Base-by-base conservation (phyloP, 2,888 invertebrate species). In the Dryobota labecula region DNA sequence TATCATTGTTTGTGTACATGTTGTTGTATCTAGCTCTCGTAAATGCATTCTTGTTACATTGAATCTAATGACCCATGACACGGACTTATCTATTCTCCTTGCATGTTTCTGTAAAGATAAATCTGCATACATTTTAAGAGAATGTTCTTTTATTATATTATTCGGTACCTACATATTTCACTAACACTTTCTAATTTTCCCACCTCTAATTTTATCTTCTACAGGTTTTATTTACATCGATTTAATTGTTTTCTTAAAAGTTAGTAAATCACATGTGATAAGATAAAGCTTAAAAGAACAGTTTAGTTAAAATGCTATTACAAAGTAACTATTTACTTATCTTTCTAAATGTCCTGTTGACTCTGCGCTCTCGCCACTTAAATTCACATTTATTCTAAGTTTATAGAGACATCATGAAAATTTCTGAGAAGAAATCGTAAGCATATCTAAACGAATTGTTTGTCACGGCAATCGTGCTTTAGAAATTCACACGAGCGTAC, bases 1-100 rank as follows among this genome's bases (percentile, higher is more conserved):
- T 84, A 88, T 91, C 90, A 91, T 93, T 94, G 93, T 93, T 88
- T 87, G 84, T 87, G 86, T 86, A 84, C 88, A 87, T 89, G 89
- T 90, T 89, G 89, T 86, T 85, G 83, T 91, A 88, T 91, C 81
- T 84, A 86, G 85, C 88, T 89, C 90, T 90, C 86, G 88, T 89
- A 91, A 89, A 89, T 91, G 86, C 89, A 90, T 86, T 86, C 85
- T 88, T 82, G 76, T 86, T 78, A 86, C 87, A 87, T 88, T 90
- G 82, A 86, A 89, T 88, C 86, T 88, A 89, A 90, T 89, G 86
- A 87, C 85, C 86, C 83, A 84, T 84, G 83, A 88, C 82, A 85
- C 76, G 74, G 76, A 78, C 60, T 74, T 81, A 78, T 76, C 76
- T 79, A 43, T 64, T 74, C 64, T 70, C 67, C 69, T 63, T 73